Conservation (phyloP, 92 coral and sea anemone species). For the Zoanthus sansibaricus region DNA sequence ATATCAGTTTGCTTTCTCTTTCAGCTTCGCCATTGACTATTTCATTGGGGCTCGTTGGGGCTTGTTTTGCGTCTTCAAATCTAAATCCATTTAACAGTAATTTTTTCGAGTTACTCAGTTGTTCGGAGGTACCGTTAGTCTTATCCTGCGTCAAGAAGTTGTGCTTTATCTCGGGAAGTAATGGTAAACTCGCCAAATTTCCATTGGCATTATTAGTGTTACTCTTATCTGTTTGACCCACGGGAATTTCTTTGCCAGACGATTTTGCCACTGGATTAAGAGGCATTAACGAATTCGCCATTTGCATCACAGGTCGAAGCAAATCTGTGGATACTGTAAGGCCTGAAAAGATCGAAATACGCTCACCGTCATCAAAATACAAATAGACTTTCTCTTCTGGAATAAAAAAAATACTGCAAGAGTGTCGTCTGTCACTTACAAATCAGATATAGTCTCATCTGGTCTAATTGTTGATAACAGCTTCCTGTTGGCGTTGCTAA, state of each 20-base stretch:
- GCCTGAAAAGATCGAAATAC: not conserved
- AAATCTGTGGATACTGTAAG: not conserved
- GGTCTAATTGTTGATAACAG: not conserved
- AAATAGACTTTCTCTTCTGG: not conserved
- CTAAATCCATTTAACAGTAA: conserved; percentile 2
- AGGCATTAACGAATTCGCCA: conserved; percentile 42
- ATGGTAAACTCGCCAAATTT: conserved; percentile 16
- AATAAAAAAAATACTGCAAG: not conserved
- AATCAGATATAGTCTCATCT: not conserved
- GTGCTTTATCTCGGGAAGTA: conserved; percentile 2
- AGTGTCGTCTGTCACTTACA: not conserved
- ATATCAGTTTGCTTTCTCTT: not conserved
- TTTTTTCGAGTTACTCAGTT: not conserved
- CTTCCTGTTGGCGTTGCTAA: not conserved
- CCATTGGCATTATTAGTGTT: not conserved
- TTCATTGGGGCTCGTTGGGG: not conserved
- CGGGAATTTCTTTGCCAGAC: conserved; percentile 24
- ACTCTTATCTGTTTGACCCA: conserved; percentile 19
- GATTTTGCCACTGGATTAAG: conserved; percentile 21
- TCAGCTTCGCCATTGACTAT: not conserved
- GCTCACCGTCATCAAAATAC: not conserved
- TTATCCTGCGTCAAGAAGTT: conserved; percentile 6
- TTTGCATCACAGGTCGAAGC: conserved; percentile 1
- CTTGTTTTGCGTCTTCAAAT: conserved; percentile 2
- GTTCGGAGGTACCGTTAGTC: not conserved